Evolutionary conservation across 2,113 vertebrate species (phyloP), one percentile per base, ranked within the genome.

Genomic region (Corydoras maculifer): DNA sequence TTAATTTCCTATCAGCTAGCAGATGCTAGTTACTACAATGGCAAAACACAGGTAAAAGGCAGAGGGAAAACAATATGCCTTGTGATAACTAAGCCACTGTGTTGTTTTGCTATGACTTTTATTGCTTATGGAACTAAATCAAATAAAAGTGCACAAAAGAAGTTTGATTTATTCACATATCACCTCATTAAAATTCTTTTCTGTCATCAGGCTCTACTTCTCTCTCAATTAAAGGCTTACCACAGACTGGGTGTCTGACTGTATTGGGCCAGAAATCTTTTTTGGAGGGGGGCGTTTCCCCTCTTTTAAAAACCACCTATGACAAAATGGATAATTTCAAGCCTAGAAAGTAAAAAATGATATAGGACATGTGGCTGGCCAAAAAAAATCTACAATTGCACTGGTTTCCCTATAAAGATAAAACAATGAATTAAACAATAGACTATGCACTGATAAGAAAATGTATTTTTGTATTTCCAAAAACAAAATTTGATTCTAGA

Each of bases 1-100:
- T 90, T 88, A 86, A 87, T 88, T 88, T 86, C 76, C 84, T 82
- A 88, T 87, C 87, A 87, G 88, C 87, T 83, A 84, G 78, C 87
- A 90, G 84, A 89, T 87, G 84, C 81, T 81, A 77, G 59, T 82
- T 83, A 82, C 79, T 73, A 80, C 86, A 86, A 77, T 86, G 69
- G 85, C 76, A 80, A 80, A 83, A 82, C 80, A 79, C 60, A 59
- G 50, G 62, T 75, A 74, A 79, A 74, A 83, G 68, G 53, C 68
- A 69, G 43, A 64, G 73, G 80, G 76, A 79, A 73, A 84, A 78
- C 79, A 68, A 76, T 60, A 72, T 62, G 5, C 14, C 66, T 72
- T 70, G 63, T 75, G 58, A 69, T 61, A 68, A 63, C 68, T 50
- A 30, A 25, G 29, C 65, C 4, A 58, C 58, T 74, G 66, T 65